Evolutionary conservation across 2,888 invertebrate genomes (phyloP).

Genomic region (Pecten maximus): DNA sequence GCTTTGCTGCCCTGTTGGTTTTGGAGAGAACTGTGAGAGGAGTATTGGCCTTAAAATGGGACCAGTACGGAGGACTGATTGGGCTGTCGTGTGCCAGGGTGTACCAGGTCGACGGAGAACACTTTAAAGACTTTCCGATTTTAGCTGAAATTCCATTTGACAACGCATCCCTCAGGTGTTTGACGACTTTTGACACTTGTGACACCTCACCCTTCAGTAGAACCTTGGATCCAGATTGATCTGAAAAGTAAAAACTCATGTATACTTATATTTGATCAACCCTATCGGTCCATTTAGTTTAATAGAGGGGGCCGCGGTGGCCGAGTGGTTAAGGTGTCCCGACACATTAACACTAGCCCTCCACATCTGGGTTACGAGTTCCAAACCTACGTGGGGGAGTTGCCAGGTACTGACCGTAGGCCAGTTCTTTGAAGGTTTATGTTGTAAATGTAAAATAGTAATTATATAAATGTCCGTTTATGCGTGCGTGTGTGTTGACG

Average conservation of each 20-base stretch:
- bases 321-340: too few species aligned
- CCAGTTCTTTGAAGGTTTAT: too few species aligned
- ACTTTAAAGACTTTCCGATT: not conserved
- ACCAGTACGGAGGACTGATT: slow-evolving; percentile 46
- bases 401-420: too few species aligned
- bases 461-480: too few species aligned
- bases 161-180: not conserved
- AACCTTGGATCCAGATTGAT: not conserved
- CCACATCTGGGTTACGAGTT: too few species aligned
- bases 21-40: slow-evolving; percentile 40
- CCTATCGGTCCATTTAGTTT: too few species aligned
- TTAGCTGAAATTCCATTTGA: not conserved
- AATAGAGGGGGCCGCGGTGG: too few species aligned
- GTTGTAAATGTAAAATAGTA: too few species aligned
- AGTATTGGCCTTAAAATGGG: slow-evolving; percentile 2
- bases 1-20: not conserved
- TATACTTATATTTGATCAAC: too few species aligned
- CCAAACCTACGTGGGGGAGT: too few species aligned
- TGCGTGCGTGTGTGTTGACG: too few species aligned
- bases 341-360: too few species aligned
- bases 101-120: slow-evolving; percentile 37
- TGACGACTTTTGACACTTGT: not conserved
- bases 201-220: not conserved
- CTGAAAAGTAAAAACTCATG: not conserved
- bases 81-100: slow-evolving; percentile 41